These are phyloP conservation scores for Rhinella marina DNA, from an alignment of 2,797 vertebrate species.

Conservation along the genomic window DNA sequence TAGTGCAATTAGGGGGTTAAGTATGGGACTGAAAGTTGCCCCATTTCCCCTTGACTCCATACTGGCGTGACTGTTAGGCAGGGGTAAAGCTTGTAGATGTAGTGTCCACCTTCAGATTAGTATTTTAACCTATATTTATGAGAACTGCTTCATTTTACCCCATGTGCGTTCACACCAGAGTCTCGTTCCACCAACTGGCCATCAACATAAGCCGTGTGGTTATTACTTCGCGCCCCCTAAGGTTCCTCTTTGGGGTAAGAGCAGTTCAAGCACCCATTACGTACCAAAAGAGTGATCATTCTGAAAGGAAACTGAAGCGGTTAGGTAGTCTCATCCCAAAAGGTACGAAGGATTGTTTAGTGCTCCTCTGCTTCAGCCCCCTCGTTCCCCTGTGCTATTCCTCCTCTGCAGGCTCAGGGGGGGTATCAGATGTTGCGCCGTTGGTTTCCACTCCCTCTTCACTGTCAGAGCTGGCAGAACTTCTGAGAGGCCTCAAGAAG, in stretches of 20 bases:
- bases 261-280: slow-evolving; percentile 32
- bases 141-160: not conserved
- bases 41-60: not conserved
- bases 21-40: not conserved
- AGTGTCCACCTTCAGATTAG: not conserved
- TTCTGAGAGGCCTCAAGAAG: slow-evolving; percentile 76
- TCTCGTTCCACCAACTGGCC: not conserved
- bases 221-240: not conserved
- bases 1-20: not conserved
- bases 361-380: slow-evolving; percentile 2
- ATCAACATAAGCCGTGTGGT: not conserved
- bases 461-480: slow-evolving; percentile 85
- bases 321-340: not conserved
- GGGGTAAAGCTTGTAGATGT: slow-evolving; percentile 8
- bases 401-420: slow-evolving; percentile 49
- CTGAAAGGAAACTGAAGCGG: not conserved
- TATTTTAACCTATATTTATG: not conserved
- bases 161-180: not conserved
- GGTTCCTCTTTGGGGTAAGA: not conserved
- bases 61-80: not conserved
- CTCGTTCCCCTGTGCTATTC: slow-evolving; percentile 38
- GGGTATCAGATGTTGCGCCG: slow-evolving; percentile 49
- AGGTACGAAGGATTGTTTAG: not conserved
- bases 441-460: slow-evolving; percentile 70
- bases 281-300: slow-evolving; percentile 14